Evolutionary conservation across 2,113 vertebrate genomes (phyloP).

Genomic region (Mungos mungo): DNA sequence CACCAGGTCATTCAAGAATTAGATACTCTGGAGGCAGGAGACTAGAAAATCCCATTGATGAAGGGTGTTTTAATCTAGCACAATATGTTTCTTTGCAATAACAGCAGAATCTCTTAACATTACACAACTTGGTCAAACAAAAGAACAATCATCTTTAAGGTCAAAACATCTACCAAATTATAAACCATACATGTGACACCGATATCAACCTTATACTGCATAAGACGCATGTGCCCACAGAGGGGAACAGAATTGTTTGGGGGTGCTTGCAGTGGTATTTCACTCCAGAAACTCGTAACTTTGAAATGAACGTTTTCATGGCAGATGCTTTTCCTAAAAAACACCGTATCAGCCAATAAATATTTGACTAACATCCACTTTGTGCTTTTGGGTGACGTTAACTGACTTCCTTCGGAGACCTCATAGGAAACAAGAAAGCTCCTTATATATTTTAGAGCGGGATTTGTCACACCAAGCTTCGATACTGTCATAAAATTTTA

Average conservation of each 20-base stretch:
- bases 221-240: slow-evolving; percentile 21
- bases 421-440: slow-evolving; percentile 74
- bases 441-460: slow-evolving; percentile 61
- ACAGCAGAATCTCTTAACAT: slow-evolving; percentile 70
- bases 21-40: slow-evolving; percentile 52
- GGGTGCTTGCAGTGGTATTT: slow-evolving; percentile 34
- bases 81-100: slow-evolving; percentile 68
- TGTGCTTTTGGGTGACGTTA: slow-evolving; percentile 79
- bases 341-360: slow-evolving; percentile 76
- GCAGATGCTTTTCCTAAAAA: slow-evolving; percentile 77
- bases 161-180: slow-evolving; percentile 66
- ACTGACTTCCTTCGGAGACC: slow-evolving; percentile 72
- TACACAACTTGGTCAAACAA: slow-evolving; percentile 74
- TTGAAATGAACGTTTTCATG: slow-evolving; percentile 72
- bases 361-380: slow-evolving; percentile 78
- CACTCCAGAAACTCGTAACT: slow-evolving; percentile 73
- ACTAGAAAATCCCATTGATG: slow-evolving; percentile 54
- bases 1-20: background rate
- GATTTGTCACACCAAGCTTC: slow-evolving; percentile 66
- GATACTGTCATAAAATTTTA: slow-evolving; percentile 77
- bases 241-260: slow-evolving; percentile 14
- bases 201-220: slow-evolving; percentile 41
- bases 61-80: slow-evolving; percentile 66
- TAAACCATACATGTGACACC: slow-evolving; percentile 78
- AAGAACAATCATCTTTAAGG: slow-evolving; percentile 65